Percentiles rank a stretch among this genome's conserved stretches.
Conservation (phyloP, 2,113 vertebrate species). For the Hymenochirus boettgeri region DNA sequence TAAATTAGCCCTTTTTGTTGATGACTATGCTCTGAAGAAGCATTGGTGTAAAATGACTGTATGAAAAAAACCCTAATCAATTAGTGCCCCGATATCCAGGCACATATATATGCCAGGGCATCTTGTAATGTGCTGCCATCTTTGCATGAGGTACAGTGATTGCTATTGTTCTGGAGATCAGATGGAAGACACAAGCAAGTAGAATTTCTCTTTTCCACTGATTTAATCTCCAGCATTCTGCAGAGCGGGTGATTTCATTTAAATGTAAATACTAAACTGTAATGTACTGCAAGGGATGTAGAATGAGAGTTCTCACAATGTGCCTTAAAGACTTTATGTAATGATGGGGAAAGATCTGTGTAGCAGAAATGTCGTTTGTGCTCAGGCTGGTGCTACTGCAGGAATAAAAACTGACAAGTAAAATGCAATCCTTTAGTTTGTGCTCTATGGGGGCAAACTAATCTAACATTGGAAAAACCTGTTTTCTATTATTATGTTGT, state of each 20-base stretch:
- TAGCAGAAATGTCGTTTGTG: neutral
- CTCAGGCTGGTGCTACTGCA: neutral
- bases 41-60: slow-evolving; percentile 38
- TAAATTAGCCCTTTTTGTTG: slow-evolving; percentile 61
- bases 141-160: neutral
- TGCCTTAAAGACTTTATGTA: neutral
- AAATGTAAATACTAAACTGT: slow-evolving; percentile 9
- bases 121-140: neutral
- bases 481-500: too few relatives aligned
- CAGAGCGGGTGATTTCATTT: neutral
- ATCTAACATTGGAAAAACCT: too few relatives aligned
- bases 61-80: slow-evolving; percentile 20
- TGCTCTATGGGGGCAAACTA: too few relatives aligned
- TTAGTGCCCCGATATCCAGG: slow-evolving; percentile 15
- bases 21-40: slow-evolving; percentile 55
- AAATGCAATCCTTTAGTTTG: too few relatives aligned
- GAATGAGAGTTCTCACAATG: neutral
- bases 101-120: too few relatives aligned
- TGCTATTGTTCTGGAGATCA: neutral
- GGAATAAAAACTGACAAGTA: too few relatives aligned
- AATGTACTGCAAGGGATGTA: neutral
- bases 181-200: neutral
- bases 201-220: slow-evolving; percentile 5
- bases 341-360: neutral
- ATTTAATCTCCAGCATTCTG: neutral